Base-by-base conservation (phyloP, 2,113 vertebrate genomes). In the Poicephalus gulielmi region DNA sequence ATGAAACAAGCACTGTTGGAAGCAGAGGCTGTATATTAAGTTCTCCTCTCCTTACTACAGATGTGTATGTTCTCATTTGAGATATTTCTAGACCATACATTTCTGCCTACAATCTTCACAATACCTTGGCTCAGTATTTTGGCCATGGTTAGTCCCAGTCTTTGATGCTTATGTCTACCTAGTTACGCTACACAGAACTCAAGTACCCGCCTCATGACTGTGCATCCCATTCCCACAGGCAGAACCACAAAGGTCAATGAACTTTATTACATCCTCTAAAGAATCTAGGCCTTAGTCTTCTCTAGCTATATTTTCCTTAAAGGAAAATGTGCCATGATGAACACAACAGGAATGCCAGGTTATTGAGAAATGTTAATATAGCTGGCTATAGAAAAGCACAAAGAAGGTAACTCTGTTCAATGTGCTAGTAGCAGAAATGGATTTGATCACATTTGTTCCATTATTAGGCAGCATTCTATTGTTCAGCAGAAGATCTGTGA, bases 91-190 rank as follows among this genome's bases (percentile, higher is more conserved):
- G 33, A 23, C 14, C 31, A 27, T 41, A 31, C 30, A 49, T 68
- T 52, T 70, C 33, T 53, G 13, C 30, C 20, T 41, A 11, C 9
- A 31, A 18, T 14, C 20, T 70, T 63, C 31, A 70, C 74, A 68
- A 31, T 12, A 49, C 8, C 9, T 79, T 75, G 22, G 22, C 10
- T 84, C 60, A 27, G 27, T 52, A 44, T 66, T 89, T 85, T 57
- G 37, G 14, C 46, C 63, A 17, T 37, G 17, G 13, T 44, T 76
- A 76, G 25, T 55, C 22, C 43, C 10, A n/a, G 31, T 37, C 16
- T 59, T 81, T 0, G 0, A 71, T 25, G 25, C 6, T 64, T 39
- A 39, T 33, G 2, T 18, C 60, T 57, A 20, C 23, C 25, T 37
- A 53, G 18, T 70, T 53, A 31, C 3, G 8, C 18, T 13, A 13